Evolutionary conservation across 2,888 invertebrate species (phyloP).

Genomic region (Eudemis profundana): DNA sequence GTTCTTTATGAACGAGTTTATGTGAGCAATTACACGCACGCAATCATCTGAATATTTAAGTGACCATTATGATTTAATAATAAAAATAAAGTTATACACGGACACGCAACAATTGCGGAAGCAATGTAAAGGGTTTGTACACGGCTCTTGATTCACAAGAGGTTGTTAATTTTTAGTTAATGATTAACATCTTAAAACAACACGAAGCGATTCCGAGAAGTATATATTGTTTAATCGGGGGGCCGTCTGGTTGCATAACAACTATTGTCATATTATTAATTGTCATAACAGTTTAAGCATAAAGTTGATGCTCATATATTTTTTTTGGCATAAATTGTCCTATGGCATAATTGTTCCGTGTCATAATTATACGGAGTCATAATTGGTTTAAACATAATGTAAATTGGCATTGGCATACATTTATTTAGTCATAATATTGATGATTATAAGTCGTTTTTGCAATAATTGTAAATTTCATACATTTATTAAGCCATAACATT

Average conservation of each 20-base stretch:
- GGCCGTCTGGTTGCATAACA: too few species aligned
- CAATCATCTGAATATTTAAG: slow-evolving; percentile 62
- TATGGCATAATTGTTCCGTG: too few species aligned
- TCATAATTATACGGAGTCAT: too few species aligned
- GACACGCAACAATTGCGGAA: slow-evolving; percentile 48
- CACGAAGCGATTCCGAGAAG: background rate
- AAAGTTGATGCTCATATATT: too few species aligned
- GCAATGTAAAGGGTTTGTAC: slow-evolving; percentile 14
- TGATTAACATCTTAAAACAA: background rate
- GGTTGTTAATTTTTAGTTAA: slow-evolving; percentile 12
- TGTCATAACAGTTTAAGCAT: too few species aligned
- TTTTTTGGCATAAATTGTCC: too few species aligned
- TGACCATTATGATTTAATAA: slow-evolving; percentile 60
- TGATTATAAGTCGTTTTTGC: too few species aligned
- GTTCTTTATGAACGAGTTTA: slow-evolving; percentile 58
- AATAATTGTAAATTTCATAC: too few species aligned
- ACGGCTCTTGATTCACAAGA: slow-evolving; percentile 19
- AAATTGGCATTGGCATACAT: background rate
- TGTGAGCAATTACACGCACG: slow-evolving; percentile 64
- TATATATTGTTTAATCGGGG: slow-evolving; percentile 13
- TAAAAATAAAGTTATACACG: slow-evolving; percentile 52
- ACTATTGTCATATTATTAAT: too few species aligned
- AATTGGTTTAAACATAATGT: too few species aligned
- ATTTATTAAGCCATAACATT: too few species aligned
- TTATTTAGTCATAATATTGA: too few species aligned